Percentiles rank a stretch among this genome's conserved stretches.
These are phyloP conservation scores for Spheniscus humboldti DNA, from an alignment of 2,797 vertebrate species.

Conservation along the genomic window DNA sequence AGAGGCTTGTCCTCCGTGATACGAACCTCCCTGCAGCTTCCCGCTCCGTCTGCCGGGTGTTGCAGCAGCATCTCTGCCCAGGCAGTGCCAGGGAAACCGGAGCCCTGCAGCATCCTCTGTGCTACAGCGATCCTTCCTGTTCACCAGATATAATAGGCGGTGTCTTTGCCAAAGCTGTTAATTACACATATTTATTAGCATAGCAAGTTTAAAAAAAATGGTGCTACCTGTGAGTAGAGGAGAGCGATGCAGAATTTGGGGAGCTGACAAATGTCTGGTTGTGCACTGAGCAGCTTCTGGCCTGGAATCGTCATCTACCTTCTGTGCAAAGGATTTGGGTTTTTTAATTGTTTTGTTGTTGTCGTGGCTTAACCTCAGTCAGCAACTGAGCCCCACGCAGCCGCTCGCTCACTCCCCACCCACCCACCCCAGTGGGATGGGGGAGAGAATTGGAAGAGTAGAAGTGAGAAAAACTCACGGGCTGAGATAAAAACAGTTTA, in stretches of 20 bases:
- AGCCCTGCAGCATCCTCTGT: background rate
- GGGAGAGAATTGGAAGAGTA: too few species aligned
- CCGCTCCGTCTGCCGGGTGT: rapidly evolving
- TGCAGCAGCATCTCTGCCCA: background rate
- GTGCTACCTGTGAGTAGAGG: background rate
- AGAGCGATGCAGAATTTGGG: background rate
- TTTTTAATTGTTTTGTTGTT: background rate
- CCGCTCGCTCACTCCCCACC: too few species aligned
- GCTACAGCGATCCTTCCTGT: background rate
- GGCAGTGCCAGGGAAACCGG: background rate
- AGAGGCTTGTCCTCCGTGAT: background rate
- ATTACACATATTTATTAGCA: background rate
- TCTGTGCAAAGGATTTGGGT: background rate
- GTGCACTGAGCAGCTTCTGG: background rate
- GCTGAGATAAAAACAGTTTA: too few species aligned
- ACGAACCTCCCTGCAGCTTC: background rate
- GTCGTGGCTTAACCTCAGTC: too few species aligned
- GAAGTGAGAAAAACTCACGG: too few species aligned
- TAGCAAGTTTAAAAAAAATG: background rate
- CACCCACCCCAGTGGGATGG: too few species aligned
- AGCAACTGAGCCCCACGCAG: too few species aligned
- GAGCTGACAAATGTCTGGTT: background rate
- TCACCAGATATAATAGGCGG: rapidly evolving
- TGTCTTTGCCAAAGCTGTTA: background rate
- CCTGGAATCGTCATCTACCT: background rate